A percentile compares a stretch with the other conserved stretches of the same genome.
These are phyloP conservation scores for Dendrolimus pini DNA, from an alignment of 2,888 invertebrate species.

Conservation along the genomic window DNA sequence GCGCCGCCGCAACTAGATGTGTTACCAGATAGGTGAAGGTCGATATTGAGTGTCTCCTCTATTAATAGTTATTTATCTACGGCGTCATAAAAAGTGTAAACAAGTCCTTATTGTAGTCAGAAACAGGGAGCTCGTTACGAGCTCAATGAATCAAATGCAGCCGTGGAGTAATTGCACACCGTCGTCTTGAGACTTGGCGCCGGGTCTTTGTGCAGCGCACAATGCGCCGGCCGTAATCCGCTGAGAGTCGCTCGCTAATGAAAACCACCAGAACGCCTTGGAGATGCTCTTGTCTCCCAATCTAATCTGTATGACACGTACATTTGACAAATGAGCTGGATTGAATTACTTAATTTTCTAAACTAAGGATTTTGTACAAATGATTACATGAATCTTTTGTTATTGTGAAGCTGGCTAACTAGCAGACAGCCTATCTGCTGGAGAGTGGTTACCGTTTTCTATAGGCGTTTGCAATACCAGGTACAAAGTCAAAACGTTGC, in stretches of 20 bases:
- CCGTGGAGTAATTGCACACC: constrained; percentile 2
- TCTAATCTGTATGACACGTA: constrained; percentile 5
- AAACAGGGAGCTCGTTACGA: constrained; percentile 3
- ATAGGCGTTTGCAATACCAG: too few species aligned
- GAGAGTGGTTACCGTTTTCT: too few species aligned
- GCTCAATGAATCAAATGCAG: constrained; percentile 1
- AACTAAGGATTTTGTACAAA: too few species aligned
- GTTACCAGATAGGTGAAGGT: too few species aligned
- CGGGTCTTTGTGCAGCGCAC: constrained; percentile 20
- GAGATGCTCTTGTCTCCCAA: not conserved
- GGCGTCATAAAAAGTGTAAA: too few species aligned
- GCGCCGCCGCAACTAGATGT: too few species aligned
- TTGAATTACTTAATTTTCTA: not conserved
- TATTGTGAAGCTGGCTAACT: not conserved
- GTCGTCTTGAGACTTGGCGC: constrained; percentile 11
- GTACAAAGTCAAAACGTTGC: too few species aligned
- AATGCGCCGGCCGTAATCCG: constrained; percentile 19
- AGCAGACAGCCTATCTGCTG: too few species aligned
- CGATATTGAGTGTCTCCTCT: too few species aligned
- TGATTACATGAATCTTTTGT: not conserved
- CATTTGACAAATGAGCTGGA: constrained; percentile 7
- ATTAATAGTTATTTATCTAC: too few species aligned
- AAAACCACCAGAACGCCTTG: constrained; percentile 12
- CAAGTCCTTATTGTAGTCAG: not conserved
- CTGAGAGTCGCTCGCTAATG: constrained; percentile 21